Percentiles rank a stretch among this genome's conserved stretches.
Conservation (phyloP, 2,797 vertebrate genomes). For the Microctenopoma stevenorrisi region DNA sequence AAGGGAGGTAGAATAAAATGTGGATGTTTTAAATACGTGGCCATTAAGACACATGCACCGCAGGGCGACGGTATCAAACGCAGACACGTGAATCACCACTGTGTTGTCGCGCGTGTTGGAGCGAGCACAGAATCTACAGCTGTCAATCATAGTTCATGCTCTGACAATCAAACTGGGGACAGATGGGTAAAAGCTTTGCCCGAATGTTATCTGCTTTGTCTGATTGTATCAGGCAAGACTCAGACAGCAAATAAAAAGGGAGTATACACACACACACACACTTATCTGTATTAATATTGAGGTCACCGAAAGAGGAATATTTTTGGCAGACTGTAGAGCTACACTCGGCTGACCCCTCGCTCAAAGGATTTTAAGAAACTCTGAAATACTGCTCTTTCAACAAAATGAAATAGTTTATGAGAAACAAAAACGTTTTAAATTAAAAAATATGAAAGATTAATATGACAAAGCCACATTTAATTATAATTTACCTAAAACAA, state of each 20-base stretch:
- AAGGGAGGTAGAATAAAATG: neutral
- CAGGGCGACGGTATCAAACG: slow-evolving; percentile 1
- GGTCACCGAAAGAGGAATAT: slow-evolving; percentile 8
- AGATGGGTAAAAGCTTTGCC: slow-evolving; percentile 1
- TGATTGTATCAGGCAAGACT: slow-evolving; percentile 14
- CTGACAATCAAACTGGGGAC: slow-evolving; percentile 2
- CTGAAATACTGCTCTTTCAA: no score
- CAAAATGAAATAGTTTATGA: neutral
- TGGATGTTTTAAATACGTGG: neutral
- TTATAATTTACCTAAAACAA: neutral
- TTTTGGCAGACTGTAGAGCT: neutral
- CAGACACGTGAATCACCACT: neutral
- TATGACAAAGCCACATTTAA: no score
- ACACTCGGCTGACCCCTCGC: neutral
- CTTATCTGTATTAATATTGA: neutral
- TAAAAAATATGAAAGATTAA: neutral
- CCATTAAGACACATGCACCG: slow-evolving; percentile 10
- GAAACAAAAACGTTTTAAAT: neutral
- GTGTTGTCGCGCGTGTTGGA: neutral
- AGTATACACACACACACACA: neutral
- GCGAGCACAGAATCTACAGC: slow-evolving; percentile 2
- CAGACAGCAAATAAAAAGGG: neutral
- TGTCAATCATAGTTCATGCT: slow-evolving; percentile 14
- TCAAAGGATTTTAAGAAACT: neutral
- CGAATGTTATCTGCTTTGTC: neutral